Evolutionary conservation across 2,797 vertebrate species (phyloP).

Genomic region (Tenualosa ilisha): DNA sequence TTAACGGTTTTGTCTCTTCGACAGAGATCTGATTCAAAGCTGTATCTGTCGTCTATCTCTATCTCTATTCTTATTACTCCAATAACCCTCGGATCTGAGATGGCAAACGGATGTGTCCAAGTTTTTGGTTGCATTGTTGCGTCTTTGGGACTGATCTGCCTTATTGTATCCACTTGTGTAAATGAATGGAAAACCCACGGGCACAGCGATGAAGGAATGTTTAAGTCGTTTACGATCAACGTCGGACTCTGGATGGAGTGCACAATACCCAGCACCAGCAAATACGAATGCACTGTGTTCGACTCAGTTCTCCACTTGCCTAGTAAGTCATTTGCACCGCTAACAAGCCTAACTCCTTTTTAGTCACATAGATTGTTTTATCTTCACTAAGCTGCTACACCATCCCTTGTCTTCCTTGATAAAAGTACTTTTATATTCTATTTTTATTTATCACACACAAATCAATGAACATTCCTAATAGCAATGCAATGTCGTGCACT

Average conservation of each 20-base stretch:
- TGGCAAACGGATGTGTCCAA: slow-evolving; percentile 87
- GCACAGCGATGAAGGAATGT: slow-evolving; percentile 35
- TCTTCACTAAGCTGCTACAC: not conserved
- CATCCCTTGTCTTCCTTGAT: too few relatives aligned
- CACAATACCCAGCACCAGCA: slow-evolving; percentile 44
- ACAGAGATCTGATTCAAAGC: not conserved
- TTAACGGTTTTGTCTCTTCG: not conserved
- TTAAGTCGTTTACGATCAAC: slow-evolving; percentile 29
- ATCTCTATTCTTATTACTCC: too few relatives aligned
- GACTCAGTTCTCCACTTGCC: slow-evolving; percentile 58
- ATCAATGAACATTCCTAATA: too few relatives aligned
- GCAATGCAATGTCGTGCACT: not conserved
- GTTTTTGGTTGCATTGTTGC: slow-evolving; percentile 83
- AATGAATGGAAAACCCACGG: slow-evolving; percentile 64
- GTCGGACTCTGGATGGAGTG: slow-evolving; percentile 67
- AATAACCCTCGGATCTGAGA: not conserved
- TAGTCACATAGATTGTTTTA: not conserved
- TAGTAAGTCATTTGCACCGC: slow-evolving; percentile 46
- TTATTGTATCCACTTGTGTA: slow-evolving; percentile 59
- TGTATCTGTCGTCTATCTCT: too few relatives aligned
- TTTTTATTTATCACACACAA: too few relatives aligned
- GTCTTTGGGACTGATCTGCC: slow-evolving; percentile 76
- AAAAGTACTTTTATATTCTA: too few relatives aligned
- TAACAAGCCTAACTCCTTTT: not conserved
- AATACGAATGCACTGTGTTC: slow-evolving; percentile 54